Base-by-base conservation (phyloP, 2,797 vertebrate genomes). In the Muscicapa comitata region DNA sequence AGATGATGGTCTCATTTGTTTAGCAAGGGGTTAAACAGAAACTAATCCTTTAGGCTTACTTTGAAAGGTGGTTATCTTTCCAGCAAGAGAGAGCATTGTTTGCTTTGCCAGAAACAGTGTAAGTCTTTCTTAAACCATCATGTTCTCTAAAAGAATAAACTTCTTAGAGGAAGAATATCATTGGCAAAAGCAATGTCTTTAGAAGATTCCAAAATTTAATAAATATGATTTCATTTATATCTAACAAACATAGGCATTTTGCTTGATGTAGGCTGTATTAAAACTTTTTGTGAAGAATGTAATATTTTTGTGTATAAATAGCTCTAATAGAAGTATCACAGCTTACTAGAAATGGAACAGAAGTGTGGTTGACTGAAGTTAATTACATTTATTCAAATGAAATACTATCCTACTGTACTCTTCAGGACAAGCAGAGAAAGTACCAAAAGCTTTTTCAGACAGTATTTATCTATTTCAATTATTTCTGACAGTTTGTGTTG, bases 381-480 rank as follows among this genome's bases (percentile, higher is more conserved):
- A 97, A 97, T 97, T 97, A 94, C 31, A 70, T 95, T 96, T 95
- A 97, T 97, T 97, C 93, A 95, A 80, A 88, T 92, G 82, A 96
- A 96, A 97, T 95, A 92, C 88, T 95, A 29, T 96, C 93, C 92
- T 94, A 28, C 88, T 76, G 61, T 92, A 74, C 65, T 84, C 88
- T 95, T 94, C 93, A 89, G 75, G n/a, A 86, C 77, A 97, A 97
- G 80, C 42, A 89, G 92, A 66, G 51, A 94, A 91, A 96, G 95
- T 76, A 77, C 20, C 5, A 2, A 81, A 94, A 85, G 86, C 54
- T 90, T 96, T 96, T 93, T 74, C 88, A 79, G 70, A 50, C 33
- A 71, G 55, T 75, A 73, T 95, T 96, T 97, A 95, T 96, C 86
- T 95, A 86, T 97, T 97, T 98, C 97, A 96, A 95, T 98, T 97